phyloP scores from a whole-genome alignment of 2,888 invertebrate species.

The Argyra leucocephala region DNA sequence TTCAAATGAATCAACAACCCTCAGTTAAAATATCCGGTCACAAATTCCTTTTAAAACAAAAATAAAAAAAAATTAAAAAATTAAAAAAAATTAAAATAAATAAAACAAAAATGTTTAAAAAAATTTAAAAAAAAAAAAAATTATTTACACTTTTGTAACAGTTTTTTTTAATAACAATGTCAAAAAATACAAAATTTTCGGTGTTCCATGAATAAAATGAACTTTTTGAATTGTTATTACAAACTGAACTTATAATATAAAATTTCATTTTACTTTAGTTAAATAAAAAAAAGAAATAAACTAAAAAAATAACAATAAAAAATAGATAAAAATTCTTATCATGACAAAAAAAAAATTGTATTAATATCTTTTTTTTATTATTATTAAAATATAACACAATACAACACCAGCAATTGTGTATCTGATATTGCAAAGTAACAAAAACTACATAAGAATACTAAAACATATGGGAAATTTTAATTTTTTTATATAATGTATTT shows the following conservation, averaged over 20 bases:
- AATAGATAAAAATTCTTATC: not conserved
- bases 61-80: not conserved
- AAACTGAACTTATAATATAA: not conserved
- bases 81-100: not conserved
- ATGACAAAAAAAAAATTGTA: no score
- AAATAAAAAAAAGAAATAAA: not conserved
- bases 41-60: not conserved
- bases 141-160: not conserved
- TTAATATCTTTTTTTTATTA: no score
- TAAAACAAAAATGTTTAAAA: not conserved
- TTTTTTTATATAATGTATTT: no score
- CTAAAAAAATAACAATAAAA: not conserved
- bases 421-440: no score
- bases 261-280: not conserved
- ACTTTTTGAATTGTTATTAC: slow-evolving; percentile 4
- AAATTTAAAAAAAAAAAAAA: no score
- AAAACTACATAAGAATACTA: no score
- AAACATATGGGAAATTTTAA: no score
- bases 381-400: no score
- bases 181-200: not conserved
- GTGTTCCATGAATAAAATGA: not conserved
- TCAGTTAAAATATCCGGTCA: not conserved
- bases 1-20: no score
- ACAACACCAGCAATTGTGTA: no score
- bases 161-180: not conserved